Evolutionary conservation across 1,140 invertebrate species (phyloP), one percentile per base, ranked within the genome.

Genomic region (Drosophila micromelanica): DNA sequence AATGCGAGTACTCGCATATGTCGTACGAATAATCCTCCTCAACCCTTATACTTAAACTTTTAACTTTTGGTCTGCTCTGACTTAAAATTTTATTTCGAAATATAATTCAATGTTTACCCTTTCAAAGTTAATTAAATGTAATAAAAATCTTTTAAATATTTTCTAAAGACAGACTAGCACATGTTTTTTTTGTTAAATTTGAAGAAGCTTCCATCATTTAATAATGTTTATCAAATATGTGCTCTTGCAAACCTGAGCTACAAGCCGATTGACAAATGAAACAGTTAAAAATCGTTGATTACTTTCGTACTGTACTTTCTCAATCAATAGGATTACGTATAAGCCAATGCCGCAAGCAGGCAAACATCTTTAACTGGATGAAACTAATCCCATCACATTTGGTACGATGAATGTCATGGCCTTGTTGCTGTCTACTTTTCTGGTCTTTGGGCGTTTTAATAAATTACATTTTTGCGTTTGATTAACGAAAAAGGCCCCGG

Each of bases 381-480:
- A 40, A 65, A 32, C 40, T 84, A 84, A 85, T 85, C 73, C 59
- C 51, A 73, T 76, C 63, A 17, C 67, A 68, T 84, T 74, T 62
- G 17, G 20, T 15, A 8, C 20, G 13, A 56, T 40, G 37, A 40
- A 23, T 56, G 35, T 55, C 43, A 30, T 11, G 30, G 67, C 59
- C 71, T 57, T 75, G 55, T 23, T 43, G 32, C 37, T 30, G n/a
- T 2, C 32, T 17, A 30, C 13, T 37, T 37, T 30, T 48, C 52
- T 69, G 61, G 63, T 62, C 52, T 80, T 72, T 70, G 80, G 65
- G 60, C 40, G 63, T 61, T 84, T 76, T 71, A 86, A 86, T 86
- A 70, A 86, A 86, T 84, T 74, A 71, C 59, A 51, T 78, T 85
- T 78, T 62, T 55, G 55, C 42, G 49, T 67, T 78, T 86, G 63